Evolutionary conservation across 2,113 vertebrate species (phyloP).

Genomic region (Elephantulus edwardii): DNA sequence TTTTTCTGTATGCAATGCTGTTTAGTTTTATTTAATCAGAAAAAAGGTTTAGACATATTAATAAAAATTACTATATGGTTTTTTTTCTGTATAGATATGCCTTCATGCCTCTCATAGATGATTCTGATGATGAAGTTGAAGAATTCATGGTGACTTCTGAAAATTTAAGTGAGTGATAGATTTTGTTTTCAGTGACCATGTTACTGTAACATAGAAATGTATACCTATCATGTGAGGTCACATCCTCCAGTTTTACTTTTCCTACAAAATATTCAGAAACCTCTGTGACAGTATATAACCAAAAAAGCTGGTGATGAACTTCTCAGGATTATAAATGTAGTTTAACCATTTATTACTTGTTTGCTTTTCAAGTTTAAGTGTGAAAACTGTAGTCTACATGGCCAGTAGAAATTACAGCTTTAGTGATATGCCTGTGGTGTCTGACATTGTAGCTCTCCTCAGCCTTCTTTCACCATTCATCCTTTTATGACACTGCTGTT

Average conservation of each 20-base stretch:
- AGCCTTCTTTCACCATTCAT: background rate
- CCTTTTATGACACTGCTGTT: background rate
- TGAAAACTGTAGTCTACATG: background rate
- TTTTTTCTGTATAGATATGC: slow-evolving; percentile 85
- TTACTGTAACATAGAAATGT: background rate
- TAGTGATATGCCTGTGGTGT: background rate
- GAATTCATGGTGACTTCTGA: slow-evolving; percentile 87
- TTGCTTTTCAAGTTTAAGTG: background rate
- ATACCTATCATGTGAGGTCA: background rate
- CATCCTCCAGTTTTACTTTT: background rate
- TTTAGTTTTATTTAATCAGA: background rate
- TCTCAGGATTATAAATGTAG: background rate
- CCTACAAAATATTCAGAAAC: slow-evolving; percentile 24
- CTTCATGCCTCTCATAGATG: slow-evolving; percentile 92
- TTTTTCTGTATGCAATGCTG: background rate
- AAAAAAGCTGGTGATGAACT: background rate
- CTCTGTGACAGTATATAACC: background rate
- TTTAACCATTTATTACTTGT: background rate
- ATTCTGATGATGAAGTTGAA: slow-evolving; percentile 92
- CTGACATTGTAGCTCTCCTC: background rate
- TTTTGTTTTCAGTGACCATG: slow-evolving; percentile 32
- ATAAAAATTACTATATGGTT: background rate
- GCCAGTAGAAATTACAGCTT: background rate
- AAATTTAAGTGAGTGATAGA: slow-evolving; percentile 84
- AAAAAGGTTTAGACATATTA: background rate